Evolutionary conservation across 2,888 invertebrate species (phyloP), one percentile per base, ranked within the genome.

Genomic region (Leistus spinibarbis): DNA sequence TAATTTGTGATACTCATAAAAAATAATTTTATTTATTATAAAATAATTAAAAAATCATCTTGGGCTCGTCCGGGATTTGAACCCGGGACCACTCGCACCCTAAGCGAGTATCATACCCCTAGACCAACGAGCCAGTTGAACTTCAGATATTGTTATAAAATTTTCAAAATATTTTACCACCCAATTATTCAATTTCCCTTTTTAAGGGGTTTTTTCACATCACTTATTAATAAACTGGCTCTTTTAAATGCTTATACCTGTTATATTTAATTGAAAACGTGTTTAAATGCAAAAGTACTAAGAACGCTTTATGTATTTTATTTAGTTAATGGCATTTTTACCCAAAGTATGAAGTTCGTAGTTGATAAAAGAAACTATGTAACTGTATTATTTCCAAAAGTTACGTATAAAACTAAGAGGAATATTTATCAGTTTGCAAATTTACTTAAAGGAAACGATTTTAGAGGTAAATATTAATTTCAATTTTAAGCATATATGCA

Each of bases 61-160:
- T 5, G 87, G 87, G 87, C 88, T 88, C 88, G 87, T 87, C 87
- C 87, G 87, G 87, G 87, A 87, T 87, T 87, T 87, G 87, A 88
- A 87, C 87, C 87, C 87, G 87, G 87, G 87, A 87, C 87, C 87
- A 87, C 88, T 86, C 87, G 87, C 87, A 89, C 89, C 89, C 89
- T 88, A 89, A 89, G 89, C 89, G 89, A 89, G 88, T 89, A 89
- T 89, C 89, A 89, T 89, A 90, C 89, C 89, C 89, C 89, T 89
- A 90, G 89, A 89, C 89, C 89, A 89, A 89, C 89, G 90, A 89
- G 89, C 90, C 89, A 5, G 40, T 40, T 40, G 3, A 10, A 1
- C 13, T 40, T 10, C 5, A 10, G 13, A 40, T 40, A 40, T 40
- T 40, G 7, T 40, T 5, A 40, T 13, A 2, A 40, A 40, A 4